Base-by-base conservation (phyloP, 1,140 invertebrate genomes). In the Papilio dardanus region DNA sequence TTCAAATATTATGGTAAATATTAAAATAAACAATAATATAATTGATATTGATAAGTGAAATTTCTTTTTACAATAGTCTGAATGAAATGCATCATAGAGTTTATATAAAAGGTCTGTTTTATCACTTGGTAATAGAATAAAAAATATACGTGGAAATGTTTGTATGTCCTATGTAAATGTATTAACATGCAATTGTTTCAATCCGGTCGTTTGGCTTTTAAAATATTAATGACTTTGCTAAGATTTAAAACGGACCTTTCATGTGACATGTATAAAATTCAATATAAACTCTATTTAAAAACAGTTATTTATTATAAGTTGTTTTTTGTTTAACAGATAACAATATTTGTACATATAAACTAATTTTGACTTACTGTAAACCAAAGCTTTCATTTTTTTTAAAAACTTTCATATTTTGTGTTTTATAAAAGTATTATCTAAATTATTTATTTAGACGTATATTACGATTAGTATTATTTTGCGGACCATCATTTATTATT, bases 331-430 rank as follows among this genome's bases (percentile, higher is more conserved):
- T 16, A 37, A 69, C 54, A 62, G 54, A 62, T n/a, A 62, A 62
- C 30, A 62, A 62, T 21, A 69, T 28, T 69, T 69, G 35, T 69
- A 40, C 10, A 69, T 69, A 35, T 35, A 67, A 67, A 67, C 33
- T 67, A 69, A 69, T 62, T 30, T 62, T 87, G 79, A 87, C 83
- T 85, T 81, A 81, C 78, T 80, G 37, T 80, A 85, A 87, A 89
- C 89, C 89, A 91, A 91, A 91, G 89, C 87, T 83, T 77, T 85
- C 74, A 79, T 83, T n/a, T n/a, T n/a, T n/a, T n/a, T 80, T 71
- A 66, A 71, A 68, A 54, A 62, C 74, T 65, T 76, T 77, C 54
- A 62, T 76, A 74, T 75, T 79, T 78, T 71, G 74, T 65, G 76
- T 78, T 76, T 75, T 66, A 35, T 74, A 58, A 76, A 80, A 78